Base-by-base conservation (phyloP, 2,888 invertebrate species). In the Eupsilia transversa region DNA sequence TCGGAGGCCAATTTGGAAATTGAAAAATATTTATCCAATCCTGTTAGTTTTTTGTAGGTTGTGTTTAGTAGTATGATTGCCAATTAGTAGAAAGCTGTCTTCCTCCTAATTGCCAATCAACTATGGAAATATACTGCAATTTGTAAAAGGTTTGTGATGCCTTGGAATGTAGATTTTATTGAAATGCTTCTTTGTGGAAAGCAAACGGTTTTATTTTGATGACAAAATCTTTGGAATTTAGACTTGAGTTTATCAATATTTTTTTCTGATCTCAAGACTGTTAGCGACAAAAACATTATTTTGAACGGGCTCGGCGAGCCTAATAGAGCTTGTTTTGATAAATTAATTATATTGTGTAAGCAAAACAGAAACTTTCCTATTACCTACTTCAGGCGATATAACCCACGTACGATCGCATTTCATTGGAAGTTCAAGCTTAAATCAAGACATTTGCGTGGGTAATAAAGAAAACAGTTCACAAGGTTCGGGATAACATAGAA, bases 371-470 rank as follows among this genome's bases (percentile, higher is more conserved):
- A 17, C 67, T 79, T 68, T 70, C 14, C 2, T 14, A 46, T 38
- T 20, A 27, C n/a, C n/a, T n/a, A n/a, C 66, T 57, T 27, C 30
- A 61, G 59, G 69, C 35, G 49, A 14, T 35, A 23, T 0, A 33
- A n/a, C 75, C 65, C 49, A 66, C 65, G 35, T 56, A 46, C 17
- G 57, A 56, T 20, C 66, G 5, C 17, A 57, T 57, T 59, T 43
- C 57, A 23, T 20, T 38, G 10, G 61, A 56, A 79, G 27, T 49
- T 63, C 79, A 76, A 79, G 61, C 82, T 77, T 33, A 63, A 61
- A 57, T 57, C 54, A 33, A 63, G 52, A 70, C 43, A 23, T 69
- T 69, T 54, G 79, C 63, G 79, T 79, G 61, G 79, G 76, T 14
- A 5, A 66, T 20, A 43, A 30, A 46, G 38, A 43, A 27, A 57